Evolutionary conservation across 2,797 vertebrate genomes (phyloP).

Genomic region (Microcaecilia unicolor): DNA sequence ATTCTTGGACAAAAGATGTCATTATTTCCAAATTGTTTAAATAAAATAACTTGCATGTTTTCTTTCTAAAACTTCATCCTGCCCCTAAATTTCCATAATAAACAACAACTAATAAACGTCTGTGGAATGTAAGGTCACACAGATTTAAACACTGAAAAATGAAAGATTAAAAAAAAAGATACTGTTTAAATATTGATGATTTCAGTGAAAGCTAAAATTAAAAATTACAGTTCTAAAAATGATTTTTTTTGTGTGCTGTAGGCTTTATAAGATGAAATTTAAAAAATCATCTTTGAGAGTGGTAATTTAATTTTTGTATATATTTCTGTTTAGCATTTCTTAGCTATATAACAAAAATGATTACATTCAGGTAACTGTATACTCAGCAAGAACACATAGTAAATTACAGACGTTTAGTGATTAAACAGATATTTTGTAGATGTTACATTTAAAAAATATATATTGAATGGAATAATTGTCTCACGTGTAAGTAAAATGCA

Average conservation of each 20-base stretch:
- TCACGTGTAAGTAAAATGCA: constrained; percentile 74
- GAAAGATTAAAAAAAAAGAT: too few relatives aligned
- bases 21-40: not conserved
- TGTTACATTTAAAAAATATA: constrained; percentile 22
- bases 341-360: constrained; percentile 15
- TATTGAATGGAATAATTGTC: constrained; percentile 57
- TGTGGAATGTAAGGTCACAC: too few relatives aligned
- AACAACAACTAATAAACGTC: too few relatives aligned
- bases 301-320: not conserved
- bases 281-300: not conserved
- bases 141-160: too few relatives aligned
- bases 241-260: too few relatives aligned
- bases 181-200: too few relatives aligned
- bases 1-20: not conserved
- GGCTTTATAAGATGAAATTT: not conserved
- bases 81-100: too few relatives aligned
- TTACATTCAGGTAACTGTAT: constrained; percentile 4
- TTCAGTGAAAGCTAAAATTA: too few relatives aligned
- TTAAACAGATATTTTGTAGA: constrained; percentile 30
- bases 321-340: constrained; percentile 14
- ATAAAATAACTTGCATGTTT: too few relatives aligned
- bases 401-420: constrained; percentile 22
- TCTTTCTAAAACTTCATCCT: too few relatives aligned
- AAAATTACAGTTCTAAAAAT: too few relatives aligned
- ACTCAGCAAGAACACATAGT: constrained; percentile 11